Conservation (phyloP, 2,113 vertebrate species). For the Tupaia tana region DNA sequence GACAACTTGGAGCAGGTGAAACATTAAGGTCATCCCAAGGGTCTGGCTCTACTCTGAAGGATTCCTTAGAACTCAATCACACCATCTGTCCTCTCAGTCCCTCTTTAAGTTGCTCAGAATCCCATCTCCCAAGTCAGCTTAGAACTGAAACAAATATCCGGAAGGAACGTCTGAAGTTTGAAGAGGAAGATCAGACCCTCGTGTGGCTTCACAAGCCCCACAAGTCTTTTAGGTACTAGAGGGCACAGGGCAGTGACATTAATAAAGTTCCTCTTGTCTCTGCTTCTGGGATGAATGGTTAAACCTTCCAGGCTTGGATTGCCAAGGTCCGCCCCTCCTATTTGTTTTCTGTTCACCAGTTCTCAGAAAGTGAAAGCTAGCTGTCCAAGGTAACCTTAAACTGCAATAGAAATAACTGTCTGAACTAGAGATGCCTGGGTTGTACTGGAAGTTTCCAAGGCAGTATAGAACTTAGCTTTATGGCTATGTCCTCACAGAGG, state of each 20-base stretch:
- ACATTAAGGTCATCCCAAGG: neutral
- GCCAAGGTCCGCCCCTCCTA: neutral
- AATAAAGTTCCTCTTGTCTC: neutral
- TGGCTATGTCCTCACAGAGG: neutral
- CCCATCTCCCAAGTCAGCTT: neutral
- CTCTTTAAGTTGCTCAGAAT: neutral
- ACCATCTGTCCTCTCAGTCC: neutral
- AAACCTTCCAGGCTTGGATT: neutral
- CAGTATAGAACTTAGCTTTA: neutral
- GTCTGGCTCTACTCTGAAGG: neutral
- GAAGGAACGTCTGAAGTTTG: neutral
- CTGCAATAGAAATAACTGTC: slow-evolving; percentile 35
- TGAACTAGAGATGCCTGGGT: neutral
- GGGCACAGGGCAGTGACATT: neutral
- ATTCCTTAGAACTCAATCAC: neutral
- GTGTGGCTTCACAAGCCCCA: neutral
- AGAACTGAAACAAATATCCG: neutral
- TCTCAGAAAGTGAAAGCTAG: slow-evolving; percentile 23
- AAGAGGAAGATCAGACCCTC: neutral
- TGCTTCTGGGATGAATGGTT: neutral
- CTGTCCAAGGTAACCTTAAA: slow-evolving; percentile 8
- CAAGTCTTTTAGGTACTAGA: neutral
- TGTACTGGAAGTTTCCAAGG: neutral
- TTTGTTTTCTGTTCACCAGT: slow-evolving; percentile 1
- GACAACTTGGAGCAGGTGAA: neutral